phyloP scores from a whole-genome alignment of 2,888 invertebrate species.

The Pecten maximus region DNA sequence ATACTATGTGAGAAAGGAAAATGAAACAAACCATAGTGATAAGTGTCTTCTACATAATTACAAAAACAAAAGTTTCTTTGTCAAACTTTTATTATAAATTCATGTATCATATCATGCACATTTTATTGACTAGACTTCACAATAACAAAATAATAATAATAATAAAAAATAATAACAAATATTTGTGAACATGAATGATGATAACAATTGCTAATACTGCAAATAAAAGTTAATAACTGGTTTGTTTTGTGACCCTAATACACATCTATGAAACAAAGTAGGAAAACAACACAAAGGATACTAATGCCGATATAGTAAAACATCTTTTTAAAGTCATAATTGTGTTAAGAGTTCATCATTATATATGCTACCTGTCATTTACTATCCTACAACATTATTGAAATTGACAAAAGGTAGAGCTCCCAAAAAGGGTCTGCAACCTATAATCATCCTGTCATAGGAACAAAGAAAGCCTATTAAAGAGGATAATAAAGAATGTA shows the following conservation, averaged over 20 bases:
- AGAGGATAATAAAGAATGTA: too few species aligned
- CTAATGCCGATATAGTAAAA: not conserved
- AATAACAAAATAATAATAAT: not conserved
- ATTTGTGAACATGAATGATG: not conserved
- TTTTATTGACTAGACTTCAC: not conserved
- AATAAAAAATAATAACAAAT: not conserved
- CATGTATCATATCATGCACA: not conserved
- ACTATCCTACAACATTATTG: too few species aligned
- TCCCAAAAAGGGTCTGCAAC: too few species aligned
- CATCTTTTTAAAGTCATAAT: too few species aligned
- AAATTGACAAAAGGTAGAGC: too few species aligned
- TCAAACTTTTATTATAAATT: not conserved
- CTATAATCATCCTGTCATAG: too few species aligned
- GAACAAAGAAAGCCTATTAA: too few species aligned
- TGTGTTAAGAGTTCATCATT: too few species aligned
- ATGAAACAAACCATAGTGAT: too few species aligned
- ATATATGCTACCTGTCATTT: too few species aligned
- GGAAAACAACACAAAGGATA: not conserved
- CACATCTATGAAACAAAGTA: not conserved
- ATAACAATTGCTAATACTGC: not conserved
- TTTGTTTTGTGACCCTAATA: not conserved
- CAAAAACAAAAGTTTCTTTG: not conserved
- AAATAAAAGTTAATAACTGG: not conserved
- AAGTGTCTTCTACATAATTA: not conserved
- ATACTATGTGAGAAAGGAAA: too few species aligned